Percentiles rank a stretch among this genome's conserved stretches.
phyloP scores from a whole-genome alignment of 35 echinoderm and acorn worm species.

The Acanthaster planci region DNA sequence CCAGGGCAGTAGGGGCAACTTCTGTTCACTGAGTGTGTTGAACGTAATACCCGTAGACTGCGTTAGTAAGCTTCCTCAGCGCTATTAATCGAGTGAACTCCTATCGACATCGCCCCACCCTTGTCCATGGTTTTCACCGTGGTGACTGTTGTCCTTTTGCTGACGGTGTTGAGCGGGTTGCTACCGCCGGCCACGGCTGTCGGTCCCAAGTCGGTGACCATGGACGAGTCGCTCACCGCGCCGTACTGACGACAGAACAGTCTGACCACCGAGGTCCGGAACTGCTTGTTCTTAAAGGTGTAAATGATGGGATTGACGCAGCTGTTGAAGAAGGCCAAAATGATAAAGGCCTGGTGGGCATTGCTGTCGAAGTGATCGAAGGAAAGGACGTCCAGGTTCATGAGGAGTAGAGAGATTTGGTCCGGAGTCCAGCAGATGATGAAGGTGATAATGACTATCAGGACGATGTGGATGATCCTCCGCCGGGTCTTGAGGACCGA shows the following conservation, averaged over 20 bases:
- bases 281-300: slow-evolving; percentile 73
- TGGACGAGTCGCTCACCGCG: neutral
- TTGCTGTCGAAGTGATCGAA: slow-evolving; percentile 41
- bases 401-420: slow-evolving; percentile 69
- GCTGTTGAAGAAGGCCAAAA: slow-evolving; percentile 81
- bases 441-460: slow-evolving; percentile 88
- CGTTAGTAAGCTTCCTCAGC: too few species aligned
- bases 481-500: slow-evolving; percentile 66
- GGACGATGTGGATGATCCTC: slow-evolving; percentile 74
- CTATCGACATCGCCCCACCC: too few species aligned
- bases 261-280: slow-evolving; percentile 32
- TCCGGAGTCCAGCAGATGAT: slow-evolving; percentile 95
- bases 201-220: neutral
- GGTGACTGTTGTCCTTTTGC: neutral
- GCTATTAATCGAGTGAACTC: too few species aligned
- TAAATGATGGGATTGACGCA: slow-evolving; percentile 96
- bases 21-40: too few species aligned
- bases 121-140: neutral
- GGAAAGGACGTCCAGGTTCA: slow-evolving; percentile 63
- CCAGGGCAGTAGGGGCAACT: too few species aligned
- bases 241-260: neutral
- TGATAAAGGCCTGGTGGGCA: slow-evolving; percentile 62
- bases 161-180: neutral
- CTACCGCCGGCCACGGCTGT: neutral
- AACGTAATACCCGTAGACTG: too few species aligned